Evolutionary conservation across 2,888 invertebrate species (phyloP), one percentile per base, ranked within the genome.

Genomic region (Eupsilia transversa): DNA sequence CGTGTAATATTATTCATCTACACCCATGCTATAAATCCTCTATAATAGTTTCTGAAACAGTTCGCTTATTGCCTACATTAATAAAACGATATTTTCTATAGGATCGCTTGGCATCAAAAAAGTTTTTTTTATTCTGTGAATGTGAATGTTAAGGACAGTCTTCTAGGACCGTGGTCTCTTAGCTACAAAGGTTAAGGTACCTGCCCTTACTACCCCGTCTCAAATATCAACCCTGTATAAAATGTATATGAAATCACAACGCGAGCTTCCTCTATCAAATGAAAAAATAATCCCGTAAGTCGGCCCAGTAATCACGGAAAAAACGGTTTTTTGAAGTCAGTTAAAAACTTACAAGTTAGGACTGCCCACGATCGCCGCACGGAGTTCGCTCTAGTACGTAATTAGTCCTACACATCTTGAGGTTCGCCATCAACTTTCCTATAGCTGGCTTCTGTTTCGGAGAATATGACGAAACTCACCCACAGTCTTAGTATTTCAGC

Each of bases 401-500:
- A 30, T 23, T 12, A 7, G 30, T 30, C 30, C 4, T 20, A n/a
- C 41, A 2, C 4, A 35, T 27, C 20, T 43, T 20, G 20, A 69
- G 12, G 38, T 38, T 30, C 14, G 14, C 23, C 14, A 67, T 38
- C 20, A 27, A 23, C 4, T 3, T 38, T 41, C 1, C 14, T n/a
- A n/a, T 10, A 20, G 17, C 23, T 23, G 49, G 23, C 38, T 38
- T 52, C 12, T n/a, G 23, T 35, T 30, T 5, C 17, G 5, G 30
- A 23, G 14, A 46, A 38, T n/a, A 38, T 20, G 23, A 27, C 23
- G 9, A 56, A 49, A 88, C 92, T 90, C 84, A 97, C 97, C 93
- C 96, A 96, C 74, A 96, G 94, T 54, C 93, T 91, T 1, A 96
- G 89, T 35, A 97, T 93, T 17, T 96, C 95, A 60, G 92, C 93